Conservation (phyloP, 1,140 invertebrate species). For the Campodea augens region DNA sequence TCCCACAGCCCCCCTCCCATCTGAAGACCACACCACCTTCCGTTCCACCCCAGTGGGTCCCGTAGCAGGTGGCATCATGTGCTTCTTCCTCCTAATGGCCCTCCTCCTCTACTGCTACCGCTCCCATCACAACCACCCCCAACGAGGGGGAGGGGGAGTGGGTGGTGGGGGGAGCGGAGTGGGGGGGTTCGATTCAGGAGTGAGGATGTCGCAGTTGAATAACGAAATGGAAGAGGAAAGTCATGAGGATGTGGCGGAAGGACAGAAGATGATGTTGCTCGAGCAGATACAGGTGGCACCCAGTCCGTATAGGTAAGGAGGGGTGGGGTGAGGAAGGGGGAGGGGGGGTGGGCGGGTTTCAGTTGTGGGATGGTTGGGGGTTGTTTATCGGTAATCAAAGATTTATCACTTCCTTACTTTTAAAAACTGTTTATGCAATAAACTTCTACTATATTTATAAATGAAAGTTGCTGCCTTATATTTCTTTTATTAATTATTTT, state of each 20-base stretch:
- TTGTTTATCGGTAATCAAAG: neutral
- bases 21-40: slow-evolving; percentile 24
- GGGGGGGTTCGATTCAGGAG: slow-evolving; percentile 18
- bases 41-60: slow-evolving; percentile 38
- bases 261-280: neutral
- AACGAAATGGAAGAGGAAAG: slow-evolving; percentile 30
- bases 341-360: neutral
- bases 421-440: no score
- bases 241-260: slow-evolving; percentile 17
- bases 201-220: slow-evolving; percentile 26
- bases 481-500: no score
- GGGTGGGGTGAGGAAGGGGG: neutral
- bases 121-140: slow-evolving; percentile 24
- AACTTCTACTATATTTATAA: no score
- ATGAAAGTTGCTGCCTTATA: no score
- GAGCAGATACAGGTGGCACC: neutral
- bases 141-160: slow-evolving; percentile 3
- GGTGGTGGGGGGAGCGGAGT: slow-evolving; percentile 3
- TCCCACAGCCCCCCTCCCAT: slow-evolving; percentile 25
- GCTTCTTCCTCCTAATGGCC: slow-evolving; percentile 36
- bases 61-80: slow-evolving; percentile 40
- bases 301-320: neutral
- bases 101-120: slow-evolving; percentile 42
- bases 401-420: no score
- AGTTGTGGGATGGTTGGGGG: neutral